Evolutionary conservation across 2,797 vertebrate genomes (phyloP).

Genomic region (Syngnathus rostellatus): DNA sequence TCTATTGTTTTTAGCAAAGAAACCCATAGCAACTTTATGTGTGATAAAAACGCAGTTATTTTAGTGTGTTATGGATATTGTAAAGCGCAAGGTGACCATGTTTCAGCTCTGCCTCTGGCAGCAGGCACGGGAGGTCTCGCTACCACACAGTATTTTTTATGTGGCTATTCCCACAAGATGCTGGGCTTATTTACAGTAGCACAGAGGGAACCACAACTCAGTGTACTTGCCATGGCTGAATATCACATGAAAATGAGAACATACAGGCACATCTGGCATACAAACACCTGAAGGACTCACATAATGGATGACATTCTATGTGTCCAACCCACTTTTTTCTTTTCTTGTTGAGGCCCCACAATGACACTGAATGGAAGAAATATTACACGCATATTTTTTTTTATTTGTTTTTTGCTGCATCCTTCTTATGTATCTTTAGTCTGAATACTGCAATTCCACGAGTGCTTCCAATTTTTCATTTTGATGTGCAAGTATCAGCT

Average conservation of each 20-base stretch:
- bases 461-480: neutral
- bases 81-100: slow-evolving; percentile 23
- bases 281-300: slow-evolving; percentile 33
- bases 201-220: slow-evolving; percentile 42
- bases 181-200: slow-evolving; percentile 56
- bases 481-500: slow-evolving; percentile 11
- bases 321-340: slow-evolving; percentile 36
- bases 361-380: slow-evolving; percentile 32
- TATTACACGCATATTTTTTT: slow-evolving; percentile 32
- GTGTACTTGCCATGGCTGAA: slow-evolving; percentile 49
- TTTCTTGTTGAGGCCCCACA: slow-evolving; percentile 32
- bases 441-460: neutral
- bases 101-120: slow-evolving; percentile 44
- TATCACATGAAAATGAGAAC: slow-evolving; percentile 46
- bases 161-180: slow-evolving; percentile 49
- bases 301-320: slow-evolving; percentile 42
- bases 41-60: slow-evolving; percentile 9
- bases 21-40: neutral
- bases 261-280: slow-evolving; percentile 49
- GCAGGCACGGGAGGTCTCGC: slow-evolving; percentile 40
- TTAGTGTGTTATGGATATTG: slow-evolving; percentile 34
- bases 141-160: slow-evolving; percentile 53
- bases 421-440: neutral
- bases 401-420: slow-evolving; percentile 12
- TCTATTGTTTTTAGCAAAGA: too few relatives aligned